A percentile compares a stretch with the other conserved stretches of the same genome.
Evolutionary conservation across 2,797 vertebrate genomes (phyloP).

Genomic region (Gadopsis marmoratus): DNA sequence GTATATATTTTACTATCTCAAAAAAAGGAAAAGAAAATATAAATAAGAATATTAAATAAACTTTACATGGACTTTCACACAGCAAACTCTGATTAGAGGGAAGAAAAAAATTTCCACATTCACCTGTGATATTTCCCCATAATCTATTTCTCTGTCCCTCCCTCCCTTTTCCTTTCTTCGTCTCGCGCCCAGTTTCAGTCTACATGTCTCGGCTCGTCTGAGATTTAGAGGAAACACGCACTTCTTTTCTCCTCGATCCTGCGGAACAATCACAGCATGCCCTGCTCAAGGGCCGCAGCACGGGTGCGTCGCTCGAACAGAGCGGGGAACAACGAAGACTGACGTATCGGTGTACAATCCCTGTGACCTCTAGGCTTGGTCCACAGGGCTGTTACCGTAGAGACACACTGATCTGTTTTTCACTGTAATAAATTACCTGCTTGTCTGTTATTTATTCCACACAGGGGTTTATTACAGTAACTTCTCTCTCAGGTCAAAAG

Average conservation of each 20-base stretch:
- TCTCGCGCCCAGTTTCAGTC: slow-evolving; percentile 85
- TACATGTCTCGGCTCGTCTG: slow-evolving; percentile 79
- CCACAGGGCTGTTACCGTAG: slow-evolving; percentile 27
- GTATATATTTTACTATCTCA: neutral
- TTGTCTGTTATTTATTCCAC: neutral
- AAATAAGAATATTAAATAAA: neutral
- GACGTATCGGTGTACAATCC: slow-evolving; percentile 34
- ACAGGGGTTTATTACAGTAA: neutral
- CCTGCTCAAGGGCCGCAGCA: slow-evolving; percentile 65
- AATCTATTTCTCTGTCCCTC: slow-evolving; percentile 69
- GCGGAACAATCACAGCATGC: slow-evolving; percentile 69
- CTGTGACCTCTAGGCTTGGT: slow-evolving; percentile 49
- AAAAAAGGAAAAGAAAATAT: neutral
- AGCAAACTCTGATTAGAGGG: neutral
- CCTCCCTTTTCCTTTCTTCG: slow-evolving; percentile 74
- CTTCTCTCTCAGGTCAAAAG: slow-evolving; percentile 12
- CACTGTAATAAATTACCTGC: neutral
- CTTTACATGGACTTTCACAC: slow-evolving; percentile 10
- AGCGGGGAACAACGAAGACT: slow-evolving; percentile 38
- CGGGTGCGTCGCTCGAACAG: slow-evolving; percentile 59
- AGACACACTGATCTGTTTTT: slow-evolving; percentile 26
- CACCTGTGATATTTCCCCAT: slow-evolving; percentile 62
- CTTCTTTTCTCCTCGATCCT: slow-evolving; percentile 72
- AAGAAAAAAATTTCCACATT: slow-evolving; percentile 47
- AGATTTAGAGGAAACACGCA: slow-evolving; percentile 70